Percentiles rank a stretch among this genome's conserved stretches.
Evolutionary conservation across 2,797 vertebrate species (phyloP).

Genomic region (Pogoniulus pusillus): DNA sequence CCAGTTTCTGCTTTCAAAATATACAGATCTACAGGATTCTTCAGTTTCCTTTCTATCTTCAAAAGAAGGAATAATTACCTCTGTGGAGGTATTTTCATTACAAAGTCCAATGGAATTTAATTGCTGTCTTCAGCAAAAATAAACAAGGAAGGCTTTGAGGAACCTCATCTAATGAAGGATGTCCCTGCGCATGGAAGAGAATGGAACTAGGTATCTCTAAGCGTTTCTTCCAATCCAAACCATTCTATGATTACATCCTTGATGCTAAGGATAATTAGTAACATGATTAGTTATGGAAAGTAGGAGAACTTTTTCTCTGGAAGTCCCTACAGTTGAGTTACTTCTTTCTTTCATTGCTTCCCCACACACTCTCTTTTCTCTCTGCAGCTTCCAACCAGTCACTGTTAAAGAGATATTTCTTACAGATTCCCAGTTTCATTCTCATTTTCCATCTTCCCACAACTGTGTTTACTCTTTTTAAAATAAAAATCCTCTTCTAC

Average conservation of each 20-base stretch:
- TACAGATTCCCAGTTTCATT: background rate
- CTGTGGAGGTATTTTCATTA: background rate
- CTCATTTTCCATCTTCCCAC: background rate
- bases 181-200: background rate
- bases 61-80: background rate
- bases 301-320: background rate
- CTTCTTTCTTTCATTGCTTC: background rate
- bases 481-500: background rate
- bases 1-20: background rate
- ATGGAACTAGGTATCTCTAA: background rate
- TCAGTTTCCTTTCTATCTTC: background rate
- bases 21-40: background rate
- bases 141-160: background rate
- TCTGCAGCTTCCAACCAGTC: background rate
- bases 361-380: background rate
- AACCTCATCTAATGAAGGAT: background rate
- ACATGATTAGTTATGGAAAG: accelerated
- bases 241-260: background rate
- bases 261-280: background rate
- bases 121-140: background rate
- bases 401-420: background rate
- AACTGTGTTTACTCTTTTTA: background rate
- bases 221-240: background rate
- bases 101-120: background rate
- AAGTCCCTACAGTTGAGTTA: background rate